Percentiles rank a stretch among this genome's conserved stretches.
Conservation (phyloP, 1,140 invertebrate genomes). For the Hyposmocoma kahamanoa region DNA sequence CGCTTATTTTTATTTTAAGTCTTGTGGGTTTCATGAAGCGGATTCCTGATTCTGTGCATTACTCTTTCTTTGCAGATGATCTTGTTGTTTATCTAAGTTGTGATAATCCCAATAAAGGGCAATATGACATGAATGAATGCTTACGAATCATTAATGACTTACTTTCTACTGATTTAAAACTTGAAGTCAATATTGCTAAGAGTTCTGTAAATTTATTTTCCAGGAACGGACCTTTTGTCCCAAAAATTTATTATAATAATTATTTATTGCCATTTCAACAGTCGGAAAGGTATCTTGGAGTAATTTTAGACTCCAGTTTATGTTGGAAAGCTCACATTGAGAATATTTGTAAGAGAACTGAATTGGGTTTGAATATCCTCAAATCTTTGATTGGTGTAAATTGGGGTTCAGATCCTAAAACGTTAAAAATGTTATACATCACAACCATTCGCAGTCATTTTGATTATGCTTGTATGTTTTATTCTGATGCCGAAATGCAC, state of each 20-base stretch:
- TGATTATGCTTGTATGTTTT: constrained; percentile 2
- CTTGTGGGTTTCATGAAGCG: background rate
- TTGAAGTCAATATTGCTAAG: constrained; percentile 7
- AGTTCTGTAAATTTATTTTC: constrained; percentile 6
- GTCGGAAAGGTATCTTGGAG: background rate
- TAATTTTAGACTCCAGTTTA: background rate
- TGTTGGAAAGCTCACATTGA: no score
- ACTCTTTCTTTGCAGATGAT: background rate
- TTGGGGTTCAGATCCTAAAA: background rate
- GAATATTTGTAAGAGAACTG: no score
- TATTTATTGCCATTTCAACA: background rate
- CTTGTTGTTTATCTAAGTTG: constrained; percentile 5
- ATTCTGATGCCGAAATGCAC: background rate
- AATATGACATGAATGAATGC: constrained; percentile 3
- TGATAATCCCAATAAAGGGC: background rate
- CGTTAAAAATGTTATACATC: background rate
- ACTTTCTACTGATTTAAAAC: constrained; percentile 3
- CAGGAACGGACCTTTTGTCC: background rate
- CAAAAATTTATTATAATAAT: background rate
- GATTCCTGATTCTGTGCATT: background rate
- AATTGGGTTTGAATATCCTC: no score
- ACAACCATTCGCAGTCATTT: background rate
- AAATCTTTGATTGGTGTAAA: background rate
- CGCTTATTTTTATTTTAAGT: constrained; percentile 7
- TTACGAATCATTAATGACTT: background rate